Conservation (phyloP, 2,113 vertebrate genomes). For the Sinocyclocheilus anshuiensis region DNA sequence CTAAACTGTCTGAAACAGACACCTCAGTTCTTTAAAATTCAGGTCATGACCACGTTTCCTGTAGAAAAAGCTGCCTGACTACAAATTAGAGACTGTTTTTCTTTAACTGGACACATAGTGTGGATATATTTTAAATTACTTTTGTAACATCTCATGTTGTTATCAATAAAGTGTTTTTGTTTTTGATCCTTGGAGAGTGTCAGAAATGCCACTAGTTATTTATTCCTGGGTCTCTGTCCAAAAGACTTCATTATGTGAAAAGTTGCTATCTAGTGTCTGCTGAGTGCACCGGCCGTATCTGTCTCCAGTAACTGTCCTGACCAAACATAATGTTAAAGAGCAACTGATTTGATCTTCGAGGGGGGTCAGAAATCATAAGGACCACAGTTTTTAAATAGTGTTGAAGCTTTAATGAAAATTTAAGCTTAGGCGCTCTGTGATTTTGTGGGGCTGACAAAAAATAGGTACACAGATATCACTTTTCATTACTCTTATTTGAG, state of each 20-base stretch:
- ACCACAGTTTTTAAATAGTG: not conserved
- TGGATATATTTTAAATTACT: not conserved
- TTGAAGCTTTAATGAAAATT: not conserved
- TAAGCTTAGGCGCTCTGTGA: not conserved
- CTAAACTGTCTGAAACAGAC: not conserved
- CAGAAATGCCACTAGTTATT: not conserved
- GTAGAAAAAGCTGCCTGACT: not conserved
- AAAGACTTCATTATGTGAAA: slow-evolving; percentile 34
- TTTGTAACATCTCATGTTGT: not conserved
- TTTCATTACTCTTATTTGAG: not conserved
- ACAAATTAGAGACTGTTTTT: not conserved
- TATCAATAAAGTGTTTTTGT: not conserved
- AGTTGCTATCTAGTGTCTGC: slow-evolving; percentile 49
- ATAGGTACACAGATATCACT: not conserved
- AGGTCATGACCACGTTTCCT: slow-evolving; percentile 1
- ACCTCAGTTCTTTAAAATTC: not conserved
- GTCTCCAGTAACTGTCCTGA: not conserved
- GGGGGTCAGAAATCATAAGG: not conserved
- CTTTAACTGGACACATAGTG: not conserved
- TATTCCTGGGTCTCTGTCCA: not conserved
- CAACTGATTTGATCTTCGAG: not conserved
- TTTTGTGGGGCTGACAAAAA: not conserved
- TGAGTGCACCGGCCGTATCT: slow-evolving; percentile 15
- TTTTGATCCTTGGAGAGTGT: not conserved
- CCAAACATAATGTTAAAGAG: not conserved